phyloP scores from a whole-genome alignment of 2,113 vertebrate species.

The Gallinago undulata region DNA sequence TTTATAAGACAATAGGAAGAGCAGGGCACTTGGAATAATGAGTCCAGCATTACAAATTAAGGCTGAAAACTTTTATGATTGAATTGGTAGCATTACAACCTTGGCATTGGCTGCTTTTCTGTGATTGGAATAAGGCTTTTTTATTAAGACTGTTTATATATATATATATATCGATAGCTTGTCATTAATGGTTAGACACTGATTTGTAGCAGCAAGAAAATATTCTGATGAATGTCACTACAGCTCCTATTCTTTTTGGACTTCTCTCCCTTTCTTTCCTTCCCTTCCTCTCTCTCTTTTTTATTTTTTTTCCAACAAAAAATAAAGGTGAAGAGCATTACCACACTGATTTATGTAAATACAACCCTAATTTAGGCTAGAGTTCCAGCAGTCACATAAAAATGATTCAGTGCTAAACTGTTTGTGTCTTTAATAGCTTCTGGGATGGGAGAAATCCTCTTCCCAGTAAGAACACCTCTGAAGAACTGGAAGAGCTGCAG shows the following conservation, averaged over 20 bases:
- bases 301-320: neutral
- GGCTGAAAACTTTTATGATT: conserved; percentile 10
- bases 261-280: neutral
- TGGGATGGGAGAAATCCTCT: neutral
- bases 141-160: neutral
- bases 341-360: conserved; percentile 40
- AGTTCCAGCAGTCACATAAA: conserved; percentile 43
- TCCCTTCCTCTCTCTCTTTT: neutral
- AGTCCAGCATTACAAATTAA: neutral
- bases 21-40: neutral
- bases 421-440: conserved; percentile 56
- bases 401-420: conserved; percentile 32
- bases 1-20: neutral
- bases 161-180: neutral
- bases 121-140: neutral
- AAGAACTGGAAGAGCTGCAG: neutral
- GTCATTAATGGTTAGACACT: neutral
- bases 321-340: neutral
- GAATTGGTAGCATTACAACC: neutral
- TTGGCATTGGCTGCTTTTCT: neutral
- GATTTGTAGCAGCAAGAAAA: neutral
- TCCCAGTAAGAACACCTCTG: neutral
- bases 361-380: conserved; percentile 28
- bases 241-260: neutral
- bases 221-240: neutral